These are phyloP conservation scores for Herpetotheres cachinnans DNA, from an alignment of 2,113 vertebrate species.

Conservation along the genomic window DNA sequence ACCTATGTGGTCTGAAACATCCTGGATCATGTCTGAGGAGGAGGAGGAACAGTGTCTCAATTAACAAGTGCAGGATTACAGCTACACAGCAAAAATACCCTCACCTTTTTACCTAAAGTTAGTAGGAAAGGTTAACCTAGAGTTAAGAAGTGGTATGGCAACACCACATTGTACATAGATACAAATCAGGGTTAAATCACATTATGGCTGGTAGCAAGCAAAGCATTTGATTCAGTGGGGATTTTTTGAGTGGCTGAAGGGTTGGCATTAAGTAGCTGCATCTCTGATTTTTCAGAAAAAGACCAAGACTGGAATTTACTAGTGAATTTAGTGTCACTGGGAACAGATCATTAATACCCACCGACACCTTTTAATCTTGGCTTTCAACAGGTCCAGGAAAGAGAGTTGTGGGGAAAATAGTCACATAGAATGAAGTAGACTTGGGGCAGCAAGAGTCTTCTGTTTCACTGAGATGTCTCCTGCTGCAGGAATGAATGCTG, in stretches of 20 bases:
- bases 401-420: background rate
- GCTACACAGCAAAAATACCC: background rate
- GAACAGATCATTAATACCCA: background rate
- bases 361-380: background rate
- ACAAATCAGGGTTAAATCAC: background rate
- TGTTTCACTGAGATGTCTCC: background rate
- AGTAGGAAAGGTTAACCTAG: background rate
- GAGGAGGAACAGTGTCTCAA: background rate
- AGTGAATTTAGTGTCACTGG: background rate
- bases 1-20: background rate
- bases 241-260: background rate
- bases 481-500: background rate
- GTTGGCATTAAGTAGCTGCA: background rate
- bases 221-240: background rate
- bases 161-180: background rate
- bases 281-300: background rate
- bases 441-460: background rate
- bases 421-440: background rate
- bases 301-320: background rate
- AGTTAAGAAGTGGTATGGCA: background rate
- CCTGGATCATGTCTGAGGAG: background rate
- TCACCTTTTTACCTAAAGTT: background rate
- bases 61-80: background rate
- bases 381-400: background rate
- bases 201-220: background rate